Conservation (phyloP, 2,888 invertebrate species). For the Ophraella communa region DNA sequence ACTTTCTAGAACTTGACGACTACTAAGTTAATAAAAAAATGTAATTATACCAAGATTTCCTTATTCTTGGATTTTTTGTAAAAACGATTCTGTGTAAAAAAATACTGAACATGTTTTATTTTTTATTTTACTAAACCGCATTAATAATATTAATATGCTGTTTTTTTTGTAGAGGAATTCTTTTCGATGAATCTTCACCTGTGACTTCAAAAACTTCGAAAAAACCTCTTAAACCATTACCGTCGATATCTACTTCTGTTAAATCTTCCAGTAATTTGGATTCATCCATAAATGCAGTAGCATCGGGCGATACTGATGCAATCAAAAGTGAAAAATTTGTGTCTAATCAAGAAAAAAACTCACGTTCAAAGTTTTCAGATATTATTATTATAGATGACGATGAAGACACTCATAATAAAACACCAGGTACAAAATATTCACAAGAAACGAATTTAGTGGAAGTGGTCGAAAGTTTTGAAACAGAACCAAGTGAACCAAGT, state of each 20-base stretch:
- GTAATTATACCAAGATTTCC: no score
- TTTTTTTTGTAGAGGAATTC: conserved; percentile 59
- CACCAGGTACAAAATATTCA: not conserved
- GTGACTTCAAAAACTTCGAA: conserved; percentile 41
- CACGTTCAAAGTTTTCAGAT: conserved; percentile 9
- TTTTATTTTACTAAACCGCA: no score
- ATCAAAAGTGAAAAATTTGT: conserved; percentile 23
- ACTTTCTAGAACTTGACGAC: no score
- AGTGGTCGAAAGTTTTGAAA: not conserved
- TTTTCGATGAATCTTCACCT: conserved; percentile 63
- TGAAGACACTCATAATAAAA: conserved; percentile 22
- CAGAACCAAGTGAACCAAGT: not conserved
- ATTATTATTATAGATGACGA: conserved; percentile 42
- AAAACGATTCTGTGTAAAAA: not conserved
- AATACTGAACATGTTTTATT: no score
- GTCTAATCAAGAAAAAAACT: conserved; percentile 23
- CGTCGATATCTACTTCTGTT: not conserved
- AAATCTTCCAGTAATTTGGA: conserved; percentile 35
- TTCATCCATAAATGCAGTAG: conserved; percentile 54
- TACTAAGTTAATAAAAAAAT: no score
- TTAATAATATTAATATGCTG: not conserved
- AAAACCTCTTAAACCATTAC: conserved; percentile 30
- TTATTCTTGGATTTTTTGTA: no score
- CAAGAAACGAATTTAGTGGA: conserved; percentile 18
- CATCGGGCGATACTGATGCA: conserved; percentile 32